phyloP scores from a whole-genome alignment of 1,140 invertebrate genomes.

The Pseudomyrmex cubaensis region DNA sequence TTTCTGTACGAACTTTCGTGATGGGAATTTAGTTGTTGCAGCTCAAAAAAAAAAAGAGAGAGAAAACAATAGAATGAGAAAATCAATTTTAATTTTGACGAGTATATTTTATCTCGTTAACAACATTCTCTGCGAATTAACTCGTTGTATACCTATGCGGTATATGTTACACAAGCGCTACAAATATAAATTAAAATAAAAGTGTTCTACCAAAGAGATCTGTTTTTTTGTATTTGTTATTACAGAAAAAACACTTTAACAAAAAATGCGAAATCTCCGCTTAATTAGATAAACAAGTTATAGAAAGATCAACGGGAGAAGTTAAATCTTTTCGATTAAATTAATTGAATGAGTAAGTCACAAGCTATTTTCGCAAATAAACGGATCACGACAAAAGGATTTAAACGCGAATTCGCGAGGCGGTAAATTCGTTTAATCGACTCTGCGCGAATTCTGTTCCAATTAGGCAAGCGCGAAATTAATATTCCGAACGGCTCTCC shows the following conservation, averaged over 20 bases:
- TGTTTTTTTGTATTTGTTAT: no score
- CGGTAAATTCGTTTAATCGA: conserved; percentile 34
- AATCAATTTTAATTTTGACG: conserved; percentile 1
- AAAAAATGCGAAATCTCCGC: neutral
- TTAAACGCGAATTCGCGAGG: conserved; percentile 27
- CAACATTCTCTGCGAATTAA: no score
- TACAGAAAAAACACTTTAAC: neutral
- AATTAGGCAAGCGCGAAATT: conserved; percentile 55
- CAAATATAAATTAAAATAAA: no score
- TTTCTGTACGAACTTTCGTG: neutral
- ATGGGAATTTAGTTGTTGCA: conserved; percentile 21
- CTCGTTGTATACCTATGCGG: no score
- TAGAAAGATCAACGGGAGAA: neutral
- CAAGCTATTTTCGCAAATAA: conserved; percentile 29
- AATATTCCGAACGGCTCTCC: conserved; percentile 36
- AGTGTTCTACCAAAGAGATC: no score
- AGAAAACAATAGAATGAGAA: conserved; percentile 4
- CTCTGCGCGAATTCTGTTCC: conserved; percentile 20
- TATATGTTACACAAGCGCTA: no score
- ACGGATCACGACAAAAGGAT: neutral
- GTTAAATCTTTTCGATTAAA: conserved; percentile 13
- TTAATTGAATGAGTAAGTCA: conserved; percentile 27
- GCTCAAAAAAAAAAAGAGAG: neutral
- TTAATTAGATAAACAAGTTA: neutral
- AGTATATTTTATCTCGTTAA: neutral